Evolutionary conservation across 2,797 vertebrate genomes (phyloP).

Genomic region (Lycodopsis pacificus): DNA sequence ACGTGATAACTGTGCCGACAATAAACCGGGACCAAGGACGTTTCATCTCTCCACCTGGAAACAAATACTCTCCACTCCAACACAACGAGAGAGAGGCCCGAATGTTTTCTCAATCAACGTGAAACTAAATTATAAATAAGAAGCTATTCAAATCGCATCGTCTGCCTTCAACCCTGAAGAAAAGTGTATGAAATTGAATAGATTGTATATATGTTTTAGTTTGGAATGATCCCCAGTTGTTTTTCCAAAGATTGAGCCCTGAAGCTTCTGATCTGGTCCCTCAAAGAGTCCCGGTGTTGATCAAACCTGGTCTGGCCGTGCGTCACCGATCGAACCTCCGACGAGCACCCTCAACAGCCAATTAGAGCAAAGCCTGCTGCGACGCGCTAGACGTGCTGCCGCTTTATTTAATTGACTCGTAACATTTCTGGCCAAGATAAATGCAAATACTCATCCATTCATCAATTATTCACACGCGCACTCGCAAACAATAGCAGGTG

Average conservation of each 20-base stretch:
- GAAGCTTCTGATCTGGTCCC: slow-evolving; percentile 31
- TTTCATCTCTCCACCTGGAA: slow-evolving; percentile 19
- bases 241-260: slow-evolving; percentile 18
- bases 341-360: slow-evolving; percentile 49
- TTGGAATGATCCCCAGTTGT: background rate
- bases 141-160: background rate
- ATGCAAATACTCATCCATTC: slow-evolving; percentile 70
- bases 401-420: slow-evolving; percentile 64
- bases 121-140: background rate
- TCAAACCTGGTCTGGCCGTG: slow-evolving; percentile 22
- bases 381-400: slow-evolving; percentile 30
- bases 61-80: background rate
- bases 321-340: slow-evolving; percentile 35
- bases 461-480: slow-evolving; percentile 65
- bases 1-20: slow-evolving; percentile 25
- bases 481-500: slow-evolving; percentile 66
- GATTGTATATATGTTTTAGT: background rate
- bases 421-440: slow-evolving; percentile 57
- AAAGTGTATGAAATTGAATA: background rate
- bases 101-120: background rate
- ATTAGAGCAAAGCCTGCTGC: slow-evolving; percentile 58
- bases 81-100: slow-evolving; percentile 17
- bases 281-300: slow-evolving; percentile 17
- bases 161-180: background rate
- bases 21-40: slow-evolving; percentile 47